Percentiles rank a stretch among this genome's conserved stretches.
phyloP scores from a whole-genome alignment of 2,888 invertebrate species.

The Phymatocera aterrima region DNA sequence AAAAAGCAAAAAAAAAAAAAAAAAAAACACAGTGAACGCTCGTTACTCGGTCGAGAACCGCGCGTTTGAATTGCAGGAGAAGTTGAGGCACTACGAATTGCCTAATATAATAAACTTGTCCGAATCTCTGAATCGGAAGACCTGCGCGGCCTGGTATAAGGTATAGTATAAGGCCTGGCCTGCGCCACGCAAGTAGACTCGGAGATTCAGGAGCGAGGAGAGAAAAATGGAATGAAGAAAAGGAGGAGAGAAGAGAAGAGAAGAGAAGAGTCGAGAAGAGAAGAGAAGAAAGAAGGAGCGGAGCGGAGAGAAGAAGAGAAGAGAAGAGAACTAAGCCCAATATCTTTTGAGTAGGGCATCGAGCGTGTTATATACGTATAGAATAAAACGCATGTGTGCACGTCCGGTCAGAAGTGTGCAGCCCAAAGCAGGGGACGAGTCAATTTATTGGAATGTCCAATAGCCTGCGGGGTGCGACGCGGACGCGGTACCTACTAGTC shows the following conservation, averaged over 20 bases:
- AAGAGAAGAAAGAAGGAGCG: too few species aligned
- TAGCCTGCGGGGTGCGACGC: conserved; percentile 35
- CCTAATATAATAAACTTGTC: conserved; percentile 45
- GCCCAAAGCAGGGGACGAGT: conserved; percentile 44
- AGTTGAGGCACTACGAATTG: conserved; percentile 41
- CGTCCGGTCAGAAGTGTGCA: conserved; percentile 41
- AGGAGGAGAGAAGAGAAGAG: background rate
- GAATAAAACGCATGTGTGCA: conserved; percentile 19
- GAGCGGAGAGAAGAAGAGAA: too few species aligned
- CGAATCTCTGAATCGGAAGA: conserved; percentile 18
- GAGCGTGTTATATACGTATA: too few species aligned
- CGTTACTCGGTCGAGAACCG: background rate
- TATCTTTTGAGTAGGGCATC: conserved; percentile 3
- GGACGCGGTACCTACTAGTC: too few species aligned
- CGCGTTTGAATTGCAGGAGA: too few species aligned
- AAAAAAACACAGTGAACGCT: background rate
- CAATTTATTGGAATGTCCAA: conserved; percentile 44
- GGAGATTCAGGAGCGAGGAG: background rate
- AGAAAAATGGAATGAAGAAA: background rate
- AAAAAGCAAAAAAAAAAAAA: background rate
- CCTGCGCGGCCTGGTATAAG: background rate
- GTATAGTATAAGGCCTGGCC: too few species aligned
- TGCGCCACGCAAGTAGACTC: too few species aligned
- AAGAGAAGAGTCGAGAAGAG: too few species aligned
- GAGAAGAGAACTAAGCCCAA: background rate